Base-by-base conservation (phyloP, 2,888 invertebrate species). In the Dyspetes luteomarginatus region DNA sequence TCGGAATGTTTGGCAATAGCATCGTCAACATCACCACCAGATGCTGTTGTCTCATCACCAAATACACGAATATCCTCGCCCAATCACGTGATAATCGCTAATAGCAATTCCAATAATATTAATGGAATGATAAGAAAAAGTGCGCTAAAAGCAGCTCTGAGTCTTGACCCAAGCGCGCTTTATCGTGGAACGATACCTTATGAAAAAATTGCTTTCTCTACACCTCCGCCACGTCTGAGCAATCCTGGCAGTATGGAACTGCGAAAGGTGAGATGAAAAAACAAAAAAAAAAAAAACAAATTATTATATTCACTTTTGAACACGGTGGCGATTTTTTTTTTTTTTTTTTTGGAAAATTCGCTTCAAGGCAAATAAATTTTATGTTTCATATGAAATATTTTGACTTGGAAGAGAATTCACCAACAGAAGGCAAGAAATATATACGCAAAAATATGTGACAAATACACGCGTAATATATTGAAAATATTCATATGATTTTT, bases 141-240 rank as follows among this genome's bases (percentile, higher is more conserved):
- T 75, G 88, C 91, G n/a, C 84, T 92, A 43, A 92, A 92, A 83
- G 92, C 91, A 1, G 91, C 92, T 0, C 87, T 93, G 22, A 92
- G 93, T 30, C 85, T 93, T 60, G 93, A 93, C 81, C 91, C 92
- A 0, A 90, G 91, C 55, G 88, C 91, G 0, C 85, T 92, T 3
- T 90, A 89, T 73, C 88, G 89, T 22, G 89, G 87, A 2, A 87
- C 88, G 17, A 90, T 90, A 80, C 90, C 91, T 0, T 91, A 91
- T 72, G 91, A 91, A 50, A 91, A 92, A 78, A 91, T 91, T 36
- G 86, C 89, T 1, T 90, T 91, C 74, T 87, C 90, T 65, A 87
- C 90, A 60, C 89, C 88, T 2, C 86, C 89, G 0, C 87, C 88
- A 9, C 88, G 86, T 19, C 81, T 89, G 3, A 89, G 87, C 56